Conservation (phyloP, 1,140 invertebrate genomes). For the Pseudomyrmex flavicornis region DNA sequence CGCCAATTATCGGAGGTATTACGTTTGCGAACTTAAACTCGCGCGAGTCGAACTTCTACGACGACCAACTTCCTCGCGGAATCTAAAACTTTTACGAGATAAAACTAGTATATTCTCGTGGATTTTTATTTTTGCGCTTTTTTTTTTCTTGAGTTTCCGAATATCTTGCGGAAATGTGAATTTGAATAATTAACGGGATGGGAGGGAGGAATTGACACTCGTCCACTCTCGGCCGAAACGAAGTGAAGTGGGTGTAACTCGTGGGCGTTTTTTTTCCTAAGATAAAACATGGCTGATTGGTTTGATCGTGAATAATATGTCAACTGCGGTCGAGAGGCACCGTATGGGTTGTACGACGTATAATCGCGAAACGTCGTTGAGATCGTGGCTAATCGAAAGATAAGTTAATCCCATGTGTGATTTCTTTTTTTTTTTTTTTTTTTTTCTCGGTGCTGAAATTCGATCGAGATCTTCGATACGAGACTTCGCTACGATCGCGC, state of each 20-base stretch:
- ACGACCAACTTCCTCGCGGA: not conserved
- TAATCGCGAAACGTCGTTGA: conserved; percentile 49
- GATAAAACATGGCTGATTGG: conserved; percentile 58
- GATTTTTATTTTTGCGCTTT: not conserved
- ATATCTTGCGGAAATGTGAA: not conserved
- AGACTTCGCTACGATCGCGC: not conserved
- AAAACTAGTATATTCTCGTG: not conserved
- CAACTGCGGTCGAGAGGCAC: conserved; percentile 61
- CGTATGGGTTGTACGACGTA: conserved; percentile 56
- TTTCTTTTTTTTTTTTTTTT: conserved; percentile 1
- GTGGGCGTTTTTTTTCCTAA: conserved; percentile 18
- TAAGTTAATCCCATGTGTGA: conserved; percentile 15
- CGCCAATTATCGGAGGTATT: not conserved
- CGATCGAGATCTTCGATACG: conserved; percentile 22
- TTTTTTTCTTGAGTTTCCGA: not conserved
- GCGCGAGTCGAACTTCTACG: not conserved
- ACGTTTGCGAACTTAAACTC: not conserved
- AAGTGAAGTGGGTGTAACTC: conserved; percentile 5
- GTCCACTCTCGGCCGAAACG: conserved; percentile 27
- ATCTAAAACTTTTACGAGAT: not conserved
- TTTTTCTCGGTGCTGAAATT: conserved; percentile 55
- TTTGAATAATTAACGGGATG: not conserved
- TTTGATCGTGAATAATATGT: conserved; percentile 39
- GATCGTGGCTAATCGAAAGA: conserved; percentile 38
- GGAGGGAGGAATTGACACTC: conserved; percentile 2